A percentile compares a stretch with the other conserved stretches of the same genome.
These are phyloP conservation scores for Eristalinus sepulchralis DNA, from an alignment of 2,888 invertebrate species.

Conservation along the genomic window DNA sequence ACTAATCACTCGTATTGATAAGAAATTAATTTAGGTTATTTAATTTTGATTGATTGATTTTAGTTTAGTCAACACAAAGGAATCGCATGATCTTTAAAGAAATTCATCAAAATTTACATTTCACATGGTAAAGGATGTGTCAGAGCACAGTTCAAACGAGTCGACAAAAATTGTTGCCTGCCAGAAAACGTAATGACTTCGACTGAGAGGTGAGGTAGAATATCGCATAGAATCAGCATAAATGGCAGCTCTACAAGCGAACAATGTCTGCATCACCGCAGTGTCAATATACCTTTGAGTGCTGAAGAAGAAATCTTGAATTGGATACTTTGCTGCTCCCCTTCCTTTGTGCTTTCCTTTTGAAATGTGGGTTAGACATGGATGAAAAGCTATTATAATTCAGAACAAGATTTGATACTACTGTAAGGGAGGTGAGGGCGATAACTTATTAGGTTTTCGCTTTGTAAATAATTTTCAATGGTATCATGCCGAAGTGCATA, in stretches of 20 bases:
- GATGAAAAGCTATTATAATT: background rate
- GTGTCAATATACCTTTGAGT: slow-evolving; percentile 49
- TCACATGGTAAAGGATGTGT: background rate
- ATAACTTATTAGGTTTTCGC: slow-evolving; percentile 8
- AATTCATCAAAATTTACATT: too few relatives aligned
- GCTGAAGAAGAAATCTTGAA: slow-evolving; percentile 23
- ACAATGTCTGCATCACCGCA: slow-evolving; percentile 29
- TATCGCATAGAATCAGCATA: background rate
- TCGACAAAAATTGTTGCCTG: background rate
- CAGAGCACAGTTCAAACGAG: background rate
- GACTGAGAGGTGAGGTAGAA: background rate
- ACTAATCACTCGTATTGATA: background rate
- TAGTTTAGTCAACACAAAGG: background rate
- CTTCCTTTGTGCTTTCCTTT: background rate
- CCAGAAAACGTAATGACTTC: background rate
- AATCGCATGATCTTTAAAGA: background rate
- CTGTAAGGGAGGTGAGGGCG: background rate
- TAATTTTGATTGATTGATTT: background rate
- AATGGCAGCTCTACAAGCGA: background rate
- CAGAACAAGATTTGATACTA: background rate
- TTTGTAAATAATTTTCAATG: slow-evolving; percentile 16
- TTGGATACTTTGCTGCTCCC: slow-evolving; percentile 12
- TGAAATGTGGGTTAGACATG: background rate
- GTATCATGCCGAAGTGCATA: background rate
- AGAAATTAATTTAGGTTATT: background rate